A percentile compares a stretch with the other conserved stretches of the same genome.
These are phyloP conservation scores for Hirtodrosophila trivittata DNA, from an alignment of 2,888 invertebrate genomes.

Conservation along the genomic window DNA sequence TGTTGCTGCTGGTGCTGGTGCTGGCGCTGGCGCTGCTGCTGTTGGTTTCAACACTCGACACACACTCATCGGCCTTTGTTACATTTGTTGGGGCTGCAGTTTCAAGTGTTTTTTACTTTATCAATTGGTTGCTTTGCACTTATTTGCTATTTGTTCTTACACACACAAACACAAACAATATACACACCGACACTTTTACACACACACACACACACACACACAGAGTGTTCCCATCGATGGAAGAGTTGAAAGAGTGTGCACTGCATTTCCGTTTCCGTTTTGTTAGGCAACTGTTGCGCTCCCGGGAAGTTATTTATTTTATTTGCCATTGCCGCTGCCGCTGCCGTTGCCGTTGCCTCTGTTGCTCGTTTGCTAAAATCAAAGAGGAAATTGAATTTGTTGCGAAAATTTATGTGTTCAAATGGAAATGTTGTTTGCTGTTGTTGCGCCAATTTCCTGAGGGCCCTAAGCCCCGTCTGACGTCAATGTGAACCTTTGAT, in stretches of 20 bases:
- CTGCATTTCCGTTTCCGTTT: slow-evolving; percentile 74
- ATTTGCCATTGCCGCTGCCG: slow-evolving; percentile 61
- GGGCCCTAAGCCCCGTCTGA: slow-evolving; percentile 45
- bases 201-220: slow-evolving; percentile 27
- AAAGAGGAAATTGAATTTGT: slow-evolving; percentile 79
- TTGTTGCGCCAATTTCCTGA: slow-evolving; percentile 72
- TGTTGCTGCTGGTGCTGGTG: slow-evolving; percentile 13
- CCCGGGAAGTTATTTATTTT: slow-evolving; percentile 75
- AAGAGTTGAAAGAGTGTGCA: slow-evolving; percentile 26
- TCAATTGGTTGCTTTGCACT: slow-evolving; percentile 79
- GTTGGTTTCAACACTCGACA: slow-evolving; percentile 46
- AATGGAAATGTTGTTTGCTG: slow-evolving; percentile 76
- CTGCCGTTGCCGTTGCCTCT: slow-evolving; percentile 22
- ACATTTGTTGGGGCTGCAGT: slow-evolving; percentile 54
- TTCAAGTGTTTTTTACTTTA: slow-evolving; percentile 75
- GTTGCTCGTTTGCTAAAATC: slow-evolving; percentile 74
- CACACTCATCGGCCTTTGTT: slow-evolving; percentile 69
- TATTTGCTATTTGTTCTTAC: slow-evolving; percentile 76
- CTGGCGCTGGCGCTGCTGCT: slow-evolving; percentile 42
- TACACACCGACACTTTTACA: too few relatives aligned
- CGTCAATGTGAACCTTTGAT: slow-evolving; percentile 58
- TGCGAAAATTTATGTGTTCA: slow-evolving; percentile 75
- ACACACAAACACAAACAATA: too few relatives aligned
- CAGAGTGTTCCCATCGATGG: slow-evolving; percentile 5
- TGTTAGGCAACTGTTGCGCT: slow-evolving; percentile 78